phyloP scores from a whole-genome alignment of 2,797 vertebrate genomes.

The Tadarida brasiliensis region DNA sequence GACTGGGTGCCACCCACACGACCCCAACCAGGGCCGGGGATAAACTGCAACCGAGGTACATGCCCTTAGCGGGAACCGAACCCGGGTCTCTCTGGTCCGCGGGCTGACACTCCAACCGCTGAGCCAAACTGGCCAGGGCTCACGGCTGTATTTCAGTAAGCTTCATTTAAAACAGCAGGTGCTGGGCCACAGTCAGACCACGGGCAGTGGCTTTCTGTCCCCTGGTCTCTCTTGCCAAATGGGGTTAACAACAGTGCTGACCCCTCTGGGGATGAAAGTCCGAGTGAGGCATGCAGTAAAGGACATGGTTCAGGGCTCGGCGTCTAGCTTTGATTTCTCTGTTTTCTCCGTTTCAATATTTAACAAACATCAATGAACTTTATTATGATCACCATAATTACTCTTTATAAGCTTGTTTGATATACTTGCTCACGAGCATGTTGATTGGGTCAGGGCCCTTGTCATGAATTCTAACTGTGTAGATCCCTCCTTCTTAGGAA shows the following conservation, averaged over 20 bases:
- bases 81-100: too few relatives aligned
- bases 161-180: constrained; percentile 38
- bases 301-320: neutral
- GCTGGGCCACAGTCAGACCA: neutral
- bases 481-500: neutral
- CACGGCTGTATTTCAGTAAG: neutral
- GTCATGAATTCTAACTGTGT: neutral
- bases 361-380: neutral
- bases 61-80: too few relatives aligned
- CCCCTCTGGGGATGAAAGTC: neutral
- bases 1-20: too few relatives aligned
- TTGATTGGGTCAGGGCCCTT: neutral
- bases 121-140: too few relatives aligned
- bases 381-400: neutral
- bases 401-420: neutral
- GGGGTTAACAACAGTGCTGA: neutral
- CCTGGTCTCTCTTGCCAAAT: neutral
- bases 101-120: too few relatives aligned
- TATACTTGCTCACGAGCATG: neutral
- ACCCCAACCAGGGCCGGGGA: too few relatives aligned
- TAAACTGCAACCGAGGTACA: too few relatives aligned
- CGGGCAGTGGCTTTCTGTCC: neutral
- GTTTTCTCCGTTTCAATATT: constrained; percentile 8
- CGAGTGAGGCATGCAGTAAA: neutral
- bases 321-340: neutral